phyloP scores from a whole-genome alignment of 2,888 invertebrate genomes.

The Dasypolia templi region DNA sequence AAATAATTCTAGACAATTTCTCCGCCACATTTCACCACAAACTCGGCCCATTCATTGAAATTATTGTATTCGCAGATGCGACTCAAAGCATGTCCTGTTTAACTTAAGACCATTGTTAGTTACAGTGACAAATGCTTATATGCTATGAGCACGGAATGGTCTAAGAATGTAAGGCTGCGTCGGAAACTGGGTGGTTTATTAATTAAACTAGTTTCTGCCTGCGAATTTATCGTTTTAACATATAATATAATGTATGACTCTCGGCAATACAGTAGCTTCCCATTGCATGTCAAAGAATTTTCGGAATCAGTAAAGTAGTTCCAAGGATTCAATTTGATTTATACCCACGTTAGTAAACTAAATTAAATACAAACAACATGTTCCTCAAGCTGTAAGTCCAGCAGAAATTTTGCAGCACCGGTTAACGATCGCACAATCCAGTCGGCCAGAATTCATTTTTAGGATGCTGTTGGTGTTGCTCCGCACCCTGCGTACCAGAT shows the following conservation, averaged over 20 bases:
- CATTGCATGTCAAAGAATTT: neutral
- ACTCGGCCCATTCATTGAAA: conserved; percentile 42
- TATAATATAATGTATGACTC: neutral
- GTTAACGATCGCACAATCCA: no score
- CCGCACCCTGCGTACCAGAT: no score
- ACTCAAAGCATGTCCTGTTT: conserved; percentile 61
- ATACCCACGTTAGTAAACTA: no score
- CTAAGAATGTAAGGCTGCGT: neutral
- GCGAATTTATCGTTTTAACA: neutral
- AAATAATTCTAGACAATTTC: conserved; percentile 4
- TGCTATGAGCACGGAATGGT: conserved; percentile 68
- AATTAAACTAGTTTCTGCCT: neutral
- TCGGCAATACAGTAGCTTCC: neutral
- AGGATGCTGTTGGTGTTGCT: no score
- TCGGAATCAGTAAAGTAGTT: no score
- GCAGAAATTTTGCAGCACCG: no score
- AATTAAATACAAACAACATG: no score
- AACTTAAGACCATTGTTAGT: conserved; percentile 69
- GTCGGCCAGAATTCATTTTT: no score
- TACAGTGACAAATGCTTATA: conserved; percentile 73
- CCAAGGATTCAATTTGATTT: no score
- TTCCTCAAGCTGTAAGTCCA: no score
- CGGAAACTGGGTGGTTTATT: conserved; percentile 16
- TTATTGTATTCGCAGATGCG: conserved; percentile 51
- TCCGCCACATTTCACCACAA: conserved; percentile 33